Percentiles rank a stretch among this genome's conserved stretches.
These are phyloP conservation scores for Steinernema hermaphroditum DNA, from an alignment of 2,888 invertebrate genomes.

Conservation along the genomic window DNA sequence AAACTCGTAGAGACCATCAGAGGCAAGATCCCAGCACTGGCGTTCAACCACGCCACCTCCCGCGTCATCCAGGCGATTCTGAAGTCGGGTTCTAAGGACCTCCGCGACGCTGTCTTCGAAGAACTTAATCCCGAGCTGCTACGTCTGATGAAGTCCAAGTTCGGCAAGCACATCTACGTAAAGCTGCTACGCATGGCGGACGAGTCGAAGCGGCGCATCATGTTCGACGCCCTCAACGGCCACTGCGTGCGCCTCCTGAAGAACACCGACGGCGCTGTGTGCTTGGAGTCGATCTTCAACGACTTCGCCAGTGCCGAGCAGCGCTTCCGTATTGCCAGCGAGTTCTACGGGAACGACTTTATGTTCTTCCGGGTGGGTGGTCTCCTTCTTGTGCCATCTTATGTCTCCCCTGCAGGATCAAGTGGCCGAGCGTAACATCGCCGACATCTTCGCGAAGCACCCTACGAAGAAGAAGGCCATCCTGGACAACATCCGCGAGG, in stretches of 20 bases:
- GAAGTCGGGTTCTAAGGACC: constrained; percentile 57
- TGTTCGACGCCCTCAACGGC: constrained; percentile 76
- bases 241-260: constrained; percentile 78
- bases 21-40: constrained; percentile 68
- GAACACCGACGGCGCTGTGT: constrained; percentile 74
- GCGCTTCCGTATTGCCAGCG: constrained; percentile 80
- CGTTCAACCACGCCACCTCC: constrained; percentile 77
- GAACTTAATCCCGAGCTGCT: constrained; percentile 76
- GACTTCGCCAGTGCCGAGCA: constrained; percentile 79
- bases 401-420: neutral
- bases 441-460: neutral
- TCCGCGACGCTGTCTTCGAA: constrained; percentile 74
- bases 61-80: constrained; percentile 82
- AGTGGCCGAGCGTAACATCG: neutral
- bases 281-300: constrained; percentile 82
- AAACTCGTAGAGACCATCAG: constrained; percentile 60
- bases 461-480: constrained; percentile 59
- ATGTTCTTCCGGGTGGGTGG: constrained; percentile 69
- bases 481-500: constrained; percentile 69
- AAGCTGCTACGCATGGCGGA: neutral
- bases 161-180: constrained; percentile 72
- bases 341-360: constrained; percentile 87
- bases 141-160: constrained; percentile 70
- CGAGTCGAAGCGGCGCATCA: constrained; percentile 67
- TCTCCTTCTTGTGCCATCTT: neutral